A percentile compares a stretch with the other conserved stretches of the same genome.
These are phyloP conservation scores for Oreochromis mossambicus DNA, from an alignment of 2,797 vertebrate genomes.

Conservation along the genomic window DNA sequence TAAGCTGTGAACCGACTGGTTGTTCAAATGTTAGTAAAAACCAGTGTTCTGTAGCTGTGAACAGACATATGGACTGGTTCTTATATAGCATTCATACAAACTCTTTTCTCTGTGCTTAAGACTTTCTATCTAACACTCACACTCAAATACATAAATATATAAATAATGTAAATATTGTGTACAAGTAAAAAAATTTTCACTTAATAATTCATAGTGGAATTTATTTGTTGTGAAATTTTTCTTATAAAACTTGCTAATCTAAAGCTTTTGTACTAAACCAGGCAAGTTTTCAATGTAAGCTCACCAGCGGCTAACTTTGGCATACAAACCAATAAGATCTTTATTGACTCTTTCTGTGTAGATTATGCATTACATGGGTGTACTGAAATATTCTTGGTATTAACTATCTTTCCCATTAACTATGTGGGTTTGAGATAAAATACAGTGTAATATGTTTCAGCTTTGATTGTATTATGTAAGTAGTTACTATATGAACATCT, in stretches of 20 bases:
- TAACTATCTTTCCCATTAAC: neutral
- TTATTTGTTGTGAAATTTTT: neutral
- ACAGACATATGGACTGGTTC: rapidly evolving
- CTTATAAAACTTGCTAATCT: neutral
- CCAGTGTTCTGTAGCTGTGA: neutral
- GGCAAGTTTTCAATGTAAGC: neutral
- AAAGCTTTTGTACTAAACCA: neutral
- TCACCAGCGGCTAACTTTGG: neutral
- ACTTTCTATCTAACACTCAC: neutral
- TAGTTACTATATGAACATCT: neutral
- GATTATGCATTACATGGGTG: neutral
- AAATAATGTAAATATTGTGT: neutral
- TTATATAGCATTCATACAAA: neutral
- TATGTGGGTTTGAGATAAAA: neutral
- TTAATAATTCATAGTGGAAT: neutral
- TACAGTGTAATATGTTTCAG: neutral
- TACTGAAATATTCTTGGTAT: neutral
- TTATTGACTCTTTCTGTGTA: neutral
- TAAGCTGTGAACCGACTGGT: neutral
- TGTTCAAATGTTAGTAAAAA: neutral
- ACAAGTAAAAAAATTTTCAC: neutral
- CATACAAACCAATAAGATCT: rapidly evolving
- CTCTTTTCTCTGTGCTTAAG: neutral
- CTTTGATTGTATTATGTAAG: neutral
- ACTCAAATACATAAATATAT: neutral